A percentile compares a stretch with the other conserved stretches of the same genome.
Conservation (phyloP, 2,888 invertebrate species). For the Polydrusus tereticollis region DNA sequence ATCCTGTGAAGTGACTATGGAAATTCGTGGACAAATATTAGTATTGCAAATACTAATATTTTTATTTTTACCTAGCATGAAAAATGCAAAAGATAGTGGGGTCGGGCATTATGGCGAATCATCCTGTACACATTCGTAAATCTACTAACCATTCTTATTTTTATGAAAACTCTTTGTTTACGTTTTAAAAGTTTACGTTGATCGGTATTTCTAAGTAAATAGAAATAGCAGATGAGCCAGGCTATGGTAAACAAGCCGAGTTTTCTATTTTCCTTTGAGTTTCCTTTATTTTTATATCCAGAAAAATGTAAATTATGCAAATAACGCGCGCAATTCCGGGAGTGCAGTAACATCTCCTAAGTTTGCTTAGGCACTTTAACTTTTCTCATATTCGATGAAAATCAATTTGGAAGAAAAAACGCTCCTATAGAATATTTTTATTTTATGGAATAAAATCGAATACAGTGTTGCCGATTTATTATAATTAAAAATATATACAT, state of each 20-base stretch:
- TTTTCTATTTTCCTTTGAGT: neutral
- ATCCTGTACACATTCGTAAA: too few relatives aligned
- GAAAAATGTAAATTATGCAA: slow-evolving; percentile 1
- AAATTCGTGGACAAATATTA: too few relatives aligned
- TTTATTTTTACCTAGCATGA: too few relatives aligned
- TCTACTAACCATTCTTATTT: too few relatives aligned
- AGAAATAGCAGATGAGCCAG: neutral
- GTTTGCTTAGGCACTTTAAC: neutral
- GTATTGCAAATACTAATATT: too few relatives aligned
- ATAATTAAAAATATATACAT: too few relatives aligned
- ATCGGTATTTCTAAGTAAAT: neutral
- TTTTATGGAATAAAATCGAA: neutral
- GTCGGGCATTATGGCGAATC: too few relatives aligned
- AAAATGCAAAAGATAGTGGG: too few relatives aligned
- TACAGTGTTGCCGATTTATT: too few relatives aligned
- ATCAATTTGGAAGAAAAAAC: neutral
- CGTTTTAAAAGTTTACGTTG: neutral
- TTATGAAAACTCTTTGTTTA: too few relatives aligned
- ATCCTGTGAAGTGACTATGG: too few relatives aligned
- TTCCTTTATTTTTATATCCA: neutral
- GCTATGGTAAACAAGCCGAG: neutral
- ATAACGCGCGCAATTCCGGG: neutral
- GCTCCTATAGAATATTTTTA: too few relatives aligned
- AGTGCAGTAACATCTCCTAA: neutral
- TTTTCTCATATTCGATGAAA: neutral